Conservation (phyloP, 53 echinoderm and acorn worm species). For the Paracentrotus lividus region DNA sequence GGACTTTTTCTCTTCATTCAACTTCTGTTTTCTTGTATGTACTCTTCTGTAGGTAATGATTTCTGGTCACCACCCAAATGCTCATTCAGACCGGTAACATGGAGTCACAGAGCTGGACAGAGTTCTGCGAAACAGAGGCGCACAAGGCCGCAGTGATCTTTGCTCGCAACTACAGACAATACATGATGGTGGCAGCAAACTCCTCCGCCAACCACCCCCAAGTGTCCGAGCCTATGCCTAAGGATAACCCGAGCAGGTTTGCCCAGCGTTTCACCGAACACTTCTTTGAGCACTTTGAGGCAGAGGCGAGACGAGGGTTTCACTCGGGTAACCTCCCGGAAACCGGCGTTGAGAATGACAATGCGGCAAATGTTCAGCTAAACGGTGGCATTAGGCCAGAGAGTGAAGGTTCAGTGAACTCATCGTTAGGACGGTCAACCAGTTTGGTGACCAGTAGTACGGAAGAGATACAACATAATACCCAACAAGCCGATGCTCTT, state of each 20-base stretch:
- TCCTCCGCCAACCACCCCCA: conserved; percentile 42
- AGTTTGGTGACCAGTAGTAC: conserved; percentile 69
- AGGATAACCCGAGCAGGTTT: conserved; percentile 82
- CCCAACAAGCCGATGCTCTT: neutral
- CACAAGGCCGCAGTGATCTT: conserved; percentile 86
- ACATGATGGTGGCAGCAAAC: conserved; percentile 60
- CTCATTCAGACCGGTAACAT: conserved; percentile 70
- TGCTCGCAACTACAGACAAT: conserved; percentile 82
- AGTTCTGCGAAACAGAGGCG: conserved; percentile 97
- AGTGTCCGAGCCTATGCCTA: conserved; percentile 71
- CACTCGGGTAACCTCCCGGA: conserved; percentile 77
- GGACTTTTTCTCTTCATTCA: neutral
- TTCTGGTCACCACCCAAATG: conserved; percentile 41
- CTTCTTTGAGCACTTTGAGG: conserved; percentile 96
- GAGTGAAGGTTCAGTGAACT: conserved; percentile 62
- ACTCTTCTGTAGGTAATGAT: neutral
- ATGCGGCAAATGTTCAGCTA: conserved; percentile 54
- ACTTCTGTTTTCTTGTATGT: neutral
- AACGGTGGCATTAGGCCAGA: conserved; percentile 74
- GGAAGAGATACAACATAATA: conserved; percentile 67
- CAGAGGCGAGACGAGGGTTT: conserved; percentile 83
- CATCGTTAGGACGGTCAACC: conserved; percentile 71
- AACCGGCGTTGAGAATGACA: conserved; percentile 66
- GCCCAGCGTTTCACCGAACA: conserved; percentile 93
- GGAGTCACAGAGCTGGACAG: conserved; percentile 76